Evolutionary conservation across 2,113 vertebrate species (phyloP), one percentile per base, ranked within the genome.

Genomic region (Lophura nycthemera): DNA sequence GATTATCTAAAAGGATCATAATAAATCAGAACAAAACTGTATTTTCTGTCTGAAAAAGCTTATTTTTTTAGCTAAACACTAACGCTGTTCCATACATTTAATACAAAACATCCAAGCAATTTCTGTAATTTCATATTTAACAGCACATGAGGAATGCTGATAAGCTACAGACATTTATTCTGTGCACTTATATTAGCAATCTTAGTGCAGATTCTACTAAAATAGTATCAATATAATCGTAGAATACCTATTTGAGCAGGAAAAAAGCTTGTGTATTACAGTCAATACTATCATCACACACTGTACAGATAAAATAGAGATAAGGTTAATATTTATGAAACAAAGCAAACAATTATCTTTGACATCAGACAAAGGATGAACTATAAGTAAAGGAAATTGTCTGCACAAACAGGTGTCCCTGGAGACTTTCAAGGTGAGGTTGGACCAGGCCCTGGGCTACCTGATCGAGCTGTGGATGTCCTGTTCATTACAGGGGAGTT

Each of bases 21-120:
- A 67, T 52, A 91, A 91, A 92, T 86, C 32, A 94, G 65, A 95
- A 85, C 48, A 95, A 93, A 94, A 27, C 16, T 72, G 17, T 54
- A 83, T 90, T 75, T 81, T 10, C 20, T 45, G 60, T 20, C 84
- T 81, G 59, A 74, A 88, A 84, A 88, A 34, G 2, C 65, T 22
- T 84, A 29, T 10, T 40, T 63, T 83, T 88, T 66, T 45, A 74
- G 36, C 21, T 42, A 67, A 64, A 21, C 3, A 1, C n/a, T 92
- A 95, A 75, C 29, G 83, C 9, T 34, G 30, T 67, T 82, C 45
- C 75, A 93, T 72, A 42, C 92, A 95, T 86, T 81, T 89, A 89
- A 89, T 86, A 89, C 57, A 94, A 88, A 75, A 43, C 70, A 90
- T 52, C 11, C 45, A 80, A 90, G 54, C 25, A 84, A 82, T 60